These are phyloP conservation scores for Chlamydotis undulata DNA, from an alignment of 2,113 vertebrate genomes.

Conservation along the genomic window DNA sequence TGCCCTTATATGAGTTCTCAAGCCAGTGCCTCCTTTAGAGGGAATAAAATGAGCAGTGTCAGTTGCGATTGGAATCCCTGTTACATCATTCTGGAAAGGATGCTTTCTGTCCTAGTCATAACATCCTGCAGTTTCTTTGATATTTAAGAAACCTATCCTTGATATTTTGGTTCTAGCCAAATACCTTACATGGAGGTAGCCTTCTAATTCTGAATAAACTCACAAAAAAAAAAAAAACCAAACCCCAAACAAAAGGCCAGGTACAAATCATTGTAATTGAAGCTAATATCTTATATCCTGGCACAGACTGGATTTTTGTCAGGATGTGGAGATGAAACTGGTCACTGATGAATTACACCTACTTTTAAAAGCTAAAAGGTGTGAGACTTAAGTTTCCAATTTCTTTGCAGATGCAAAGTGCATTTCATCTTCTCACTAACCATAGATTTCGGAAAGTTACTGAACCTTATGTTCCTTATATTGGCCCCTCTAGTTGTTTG, in stretches of 20 bases:
- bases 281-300: background rate
- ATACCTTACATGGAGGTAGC: background rate
- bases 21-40: background rate
- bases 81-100: background rate
- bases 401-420: background rate
- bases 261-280: background rate
- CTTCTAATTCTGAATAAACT: background rate
- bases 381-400: background rate
- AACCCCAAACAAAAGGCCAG: background rate
- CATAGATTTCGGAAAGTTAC: background rate
- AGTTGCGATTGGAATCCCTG: background rate
- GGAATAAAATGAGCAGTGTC: background rate
- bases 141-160: background rate
- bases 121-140: background rate
- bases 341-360: background rate
- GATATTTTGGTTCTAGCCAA: background rate
- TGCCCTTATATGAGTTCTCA: background rate
- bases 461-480: background rate
- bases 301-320: background rate
- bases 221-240: background rate
- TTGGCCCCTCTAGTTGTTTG: background rate
- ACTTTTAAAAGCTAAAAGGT: background rate
- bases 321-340: background rate
- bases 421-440: background rate
- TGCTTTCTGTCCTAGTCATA: background rate